phyloP scores from a whole-genome alignment of 2,888 invertebrate genomes.

The Scaptomyza tumidula region DNA sequence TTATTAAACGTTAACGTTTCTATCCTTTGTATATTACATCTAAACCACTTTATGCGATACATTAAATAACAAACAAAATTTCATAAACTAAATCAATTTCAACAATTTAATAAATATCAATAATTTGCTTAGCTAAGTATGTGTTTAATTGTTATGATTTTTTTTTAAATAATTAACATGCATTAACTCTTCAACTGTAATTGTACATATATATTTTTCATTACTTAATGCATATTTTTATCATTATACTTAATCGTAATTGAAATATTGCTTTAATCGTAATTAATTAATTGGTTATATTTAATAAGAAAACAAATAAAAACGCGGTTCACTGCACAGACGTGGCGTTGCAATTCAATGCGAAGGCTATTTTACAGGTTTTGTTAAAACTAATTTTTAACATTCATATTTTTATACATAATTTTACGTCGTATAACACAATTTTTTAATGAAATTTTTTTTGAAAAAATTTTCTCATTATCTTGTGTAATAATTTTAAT shows the following conservation, averaged over 20 bases:
- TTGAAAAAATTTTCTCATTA: slow-evolving; percentile 45
- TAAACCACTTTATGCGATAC: slow-evolving; percentile 9
- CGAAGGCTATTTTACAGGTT: slow-evolving; percentile 82
- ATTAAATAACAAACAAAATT: slow-evolving; percentile 13
- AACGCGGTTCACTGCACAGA: slow-evolving; percentile 41
- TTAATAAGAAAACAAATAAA: slow-evolving; percentile 32
- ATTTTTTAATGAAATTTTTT: slow-evolving; percentile 7
- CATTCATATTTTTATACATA: slow-evolving; percentile 26
- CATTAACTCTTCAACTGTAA: slow-evolving; percentile 34
- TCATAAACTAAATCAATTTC: slow-evolving; percentile 17
- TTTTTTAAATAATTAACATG: slow-evolving; percentile 23
- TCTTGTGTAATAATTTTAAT: slow-evolving; percentile 62
- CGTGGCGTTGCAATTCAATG: slow-evolving; percentile 64
- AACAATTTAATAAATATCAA: slow-evolving; percentile 4
- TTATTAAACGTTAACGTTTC: slow-evolving; percentile 37
- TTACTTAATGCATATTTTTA: slow-evolving; percentile 20
- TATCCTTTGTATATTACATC: slow-evolving; percentile 7
- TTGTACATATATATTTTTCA: slow-evolving; percentile 63
- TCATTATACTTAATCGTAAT: slow-evolving; percentile 49
- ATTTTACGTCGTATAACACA: slow-evolving; percentile 37
- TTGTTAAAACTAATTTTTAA: slow-evolving; percentile 72
- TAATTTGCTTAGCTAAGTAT: slow-evolving; percentile 13
- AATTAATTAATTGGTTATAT: slow-evolving; percentile 49
- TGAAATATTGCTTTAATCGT: slow-evolving; percentile 57
- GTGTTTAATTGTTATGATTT: slow-evolving; percentile 45